Conservation (phyloP, 2,888 invertebrate species). For the Baronia brevicornis region DNA sequence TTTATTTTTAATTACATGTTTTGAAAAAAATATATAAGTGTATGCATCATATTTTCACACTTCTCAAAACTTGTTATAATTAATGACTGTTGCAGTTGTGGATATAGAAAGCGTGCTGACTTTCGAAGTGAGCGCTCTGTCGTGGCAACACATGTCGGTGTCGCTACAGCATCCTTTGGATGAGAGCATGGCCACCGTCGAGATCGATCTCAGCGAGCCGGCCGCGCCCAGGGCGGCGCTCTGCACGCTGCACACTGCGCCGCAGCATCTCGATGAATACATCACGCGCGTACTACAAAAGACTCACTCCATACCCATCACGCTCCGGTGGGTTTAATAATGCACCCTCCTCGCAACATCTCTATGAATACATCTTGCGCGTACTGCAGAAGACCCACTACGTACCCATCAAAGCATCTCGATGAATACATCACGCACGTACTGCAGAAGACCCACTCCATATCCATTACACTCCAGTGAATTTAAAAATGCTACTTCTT, state of each 20-base stretch:
- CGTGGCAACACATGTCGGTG: slow-evolving; percentile 91
- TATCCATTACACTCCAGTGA: slow-evolving; percentile 91
- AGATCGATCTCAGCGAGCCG: slow-evolving; percentile 89
- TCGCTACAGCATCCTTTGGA: slow-evolving; percentile 94
- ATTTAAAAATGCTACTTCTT: slow-evolving; percentile 60
- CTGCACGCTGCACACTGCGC: slow-evolving; percentile 75
- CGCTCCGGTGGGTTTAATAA: slow-evolving; percentile 79
- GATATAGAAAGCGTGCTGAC: slow-evolving; percentile 87
- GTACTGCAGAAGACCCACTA: background rate
- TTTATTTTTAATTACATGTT: background rate
- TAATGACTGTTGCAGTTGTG: slow-evolving; percentile 27
- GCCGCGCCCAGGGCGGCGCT: slow-evolving; percentile 87
- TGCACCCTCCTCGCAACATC: slow-evolving; percentile 58
- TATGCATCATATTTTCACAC: background rate
- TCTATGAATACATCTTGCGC: background rate
- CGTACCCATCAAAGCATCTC: no score
- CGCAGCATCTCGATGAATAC: slow-evolving; percentile 57
- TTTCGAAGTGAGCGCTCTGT: slow-evolving; percentile 93
- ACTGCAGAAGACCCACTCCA: slow-evolving; percentile 92
- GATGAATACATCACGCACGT: slow-evolving; percentile 73
- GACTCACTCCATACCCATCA: slow-evolving; percentile 94
- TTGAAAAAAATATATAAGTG: background rate
- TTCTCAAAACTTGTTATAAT: no score
- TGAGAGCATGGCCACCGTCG: slow-evolving; percentile 94
- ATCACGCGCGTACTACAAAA: slow-evolving; percentile 82